Base-by-base conservation (phyloP, 1,140 invertebrate species). In the Calycopis cecrops region DNA sequence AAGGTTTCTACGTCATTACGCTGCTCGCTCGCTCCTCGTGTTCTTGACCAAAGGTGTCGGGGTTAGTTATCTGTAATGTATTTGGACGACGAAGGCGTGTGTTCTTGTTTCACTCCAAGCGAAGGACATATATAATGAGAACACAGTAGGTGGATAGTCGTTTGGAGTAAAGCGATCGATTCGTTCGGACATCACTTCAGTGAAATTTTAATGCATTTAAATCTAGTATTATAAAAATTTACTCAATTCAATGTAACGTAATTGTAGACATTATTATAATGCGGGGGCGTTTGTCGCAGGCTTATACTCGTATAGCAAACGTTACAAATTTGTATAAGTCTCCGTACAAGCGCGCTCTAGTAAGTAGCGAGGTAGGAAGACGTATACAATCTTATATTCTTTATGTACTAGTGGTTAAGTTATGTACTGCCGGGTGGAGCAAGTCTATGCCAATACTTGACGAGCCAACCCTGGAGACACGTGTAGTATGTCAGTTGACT, bases 161-260 rank as follows among this genome's bases (percentile, higher is more conserved):
- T 14, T 9, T 16, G 40, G 14, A 17, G 14, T 14, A 14, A 44
- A 14, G 7, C 38, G 40, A 44, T 16, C 14, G 40, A 28, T 7
- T 9, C 12, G 40, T 17, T 37, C 12, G 40, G 14, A 44, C 40
- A 44, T 44, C 11, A 40, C 38, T n/a, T 40, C 40, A 16, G 14
- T 44, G 40, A 44, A 44, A 44, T 44, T 44, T 44, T 44, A 44
- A 44, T 44, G 40, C 40, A 44, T 44, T 44, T 44, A 44, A 44
- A 16, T 44, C 40, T 44, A 44, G 40, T 44, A 44, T 44, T 44
- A 44, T 44, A 44, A 44, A 44, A 44, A 44, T 44, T 16, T 44
- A 44, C 40, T 44, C 40, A 44, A 40, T 28, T 3, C 6, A 28
- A 3, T 44, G 40, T 44, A 44, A 44, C 40, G 14, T 44, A 44